Conservation (phyloP, 2,797 vertebrate genomes). For the Platyrinchus mystaceus region DNA sequence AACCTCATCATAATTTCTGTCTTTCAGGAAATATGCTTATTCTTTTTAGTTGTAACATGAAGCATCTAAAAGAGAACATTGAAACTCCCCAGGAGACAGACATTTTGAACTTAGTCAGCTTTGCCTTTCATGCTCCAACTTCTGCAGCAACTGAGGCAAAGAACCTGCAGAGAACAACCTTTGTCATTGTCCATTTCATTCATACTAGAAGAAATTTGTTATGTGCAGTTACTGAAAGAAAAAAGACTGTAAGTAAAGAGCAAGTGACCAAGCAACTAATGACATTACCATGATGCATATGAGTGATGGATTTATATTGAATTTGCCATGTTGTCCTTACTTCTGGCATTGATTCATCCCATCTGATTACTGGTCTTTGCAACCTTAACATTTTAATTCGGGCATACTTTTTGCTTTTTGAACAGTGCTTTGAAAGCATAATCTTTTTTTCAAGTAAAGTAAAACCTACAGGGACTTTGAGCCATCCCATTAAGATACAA, state of each 20-base stretch:
- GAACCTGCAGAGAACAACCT: neutral
- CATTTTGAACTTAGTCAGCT: neutral
- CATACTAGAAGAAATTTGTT: neutral
- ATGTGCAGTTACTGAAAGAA: neutral
- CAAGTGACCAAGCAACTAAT: neutral
- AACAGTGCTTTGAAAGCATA: neutral
- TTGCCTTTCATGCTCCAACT: neutral
- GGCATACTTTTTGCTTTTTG: neutral
- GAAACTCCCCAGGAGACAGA: neutral
- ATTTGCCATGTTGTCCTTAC: neutral
- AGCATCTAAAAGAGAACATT: neutral
- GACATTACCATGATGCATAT: neutral
- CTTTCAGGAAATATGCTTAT: neutral
- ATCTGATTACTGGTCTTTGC: neutral
- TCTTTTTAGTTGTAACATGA: neutral
- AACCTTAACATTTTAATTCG: neutral
- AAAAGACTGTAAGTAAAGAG: neutral
- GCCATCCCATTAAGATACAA: neutral
- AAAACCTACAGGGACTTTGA: neutral
- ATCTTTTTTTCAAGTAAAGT: neutral
- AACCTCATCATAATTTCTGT: neutral
- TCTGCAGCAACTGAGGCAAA: neutral
- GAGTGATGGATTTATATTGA: neutral
- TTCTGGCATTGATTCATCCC: neutral
- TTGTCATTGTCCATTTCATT: neutral